phyloP scores from a whole-genome alignment of 1,140 invertebrate species.

The Hylyphantes graminicola region DNA sequence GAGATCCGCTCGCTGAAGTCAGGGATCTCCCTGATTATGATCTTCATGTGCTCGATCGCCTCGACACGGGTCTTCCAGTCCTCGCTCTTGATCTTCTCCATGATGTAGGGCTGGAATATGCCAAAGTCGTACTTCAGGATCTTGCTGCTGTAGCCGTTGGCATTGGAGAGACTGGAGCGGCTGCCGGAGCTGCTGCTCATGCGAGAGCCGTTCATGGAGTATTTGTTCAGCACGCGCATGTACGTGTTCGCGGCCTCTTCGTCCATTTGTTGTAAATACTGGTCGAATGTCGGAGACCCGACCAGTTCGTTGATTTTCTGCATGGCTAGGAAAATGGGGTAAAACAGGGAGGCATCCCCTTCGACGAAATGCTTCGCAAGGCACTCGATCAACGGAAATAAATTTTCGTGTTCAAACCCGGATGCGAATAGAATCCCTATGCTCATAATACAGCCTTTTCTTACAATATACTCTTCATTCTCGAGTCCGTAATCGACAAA shows the following conservation, averaged over 20 bases:
- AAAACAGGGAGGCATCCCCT: conserved; percentile 62
- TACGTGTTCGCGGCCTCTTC: conserved; percentile 56
- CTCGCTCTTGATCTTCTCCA: conserved; percentile 64
- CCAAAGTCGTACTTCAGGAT: conserved; percentile 53
- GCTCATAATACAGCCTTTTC: conserved; percentile 62
- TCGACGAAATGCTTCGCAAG: conserved; percentile 62
- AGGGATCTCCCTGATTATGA: conserved; percentile 36
- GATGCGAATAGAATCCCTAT: conserved; percentile 62
- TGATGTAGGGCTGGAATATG: conserved; percentile 55
- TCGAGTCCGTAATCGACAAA: conserved; percentile 63
- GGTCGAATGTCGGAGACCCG: conserved; percentile 51
- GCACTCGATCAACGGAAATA: conserved; percentile 61
- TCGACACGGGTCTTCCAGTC: conserved; percentile 74
- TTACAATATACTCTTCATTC: conserved; percentile 42
- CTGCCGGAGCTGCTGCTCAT: conserved; percentile 56
- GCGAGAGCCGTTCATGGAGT: conserved; percentile 30
- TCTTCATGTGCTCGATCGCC: conserved; percentile 72
- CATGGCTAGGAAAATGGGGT: conserved; percentile 63
- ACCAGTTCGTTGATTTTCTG: conserved; percentile 62
- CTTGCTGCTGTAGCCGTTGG: conserved; percentile 41
- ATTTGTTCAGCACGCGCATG: conserved; percentile 45
- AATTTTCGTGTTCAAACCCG: conserved; percentile 62
- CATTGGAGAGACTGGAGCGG: conserved; percentile 37
- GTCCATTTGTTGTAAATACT: conserved; percentile 57
- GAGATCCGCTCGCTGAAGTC: conserved; percentile 53